These are phyloP conservation scores for Ondatra zibethicus DNA, from an alignment of 2,113 vertebrate species.

Conservation along the genomic window DNA sequence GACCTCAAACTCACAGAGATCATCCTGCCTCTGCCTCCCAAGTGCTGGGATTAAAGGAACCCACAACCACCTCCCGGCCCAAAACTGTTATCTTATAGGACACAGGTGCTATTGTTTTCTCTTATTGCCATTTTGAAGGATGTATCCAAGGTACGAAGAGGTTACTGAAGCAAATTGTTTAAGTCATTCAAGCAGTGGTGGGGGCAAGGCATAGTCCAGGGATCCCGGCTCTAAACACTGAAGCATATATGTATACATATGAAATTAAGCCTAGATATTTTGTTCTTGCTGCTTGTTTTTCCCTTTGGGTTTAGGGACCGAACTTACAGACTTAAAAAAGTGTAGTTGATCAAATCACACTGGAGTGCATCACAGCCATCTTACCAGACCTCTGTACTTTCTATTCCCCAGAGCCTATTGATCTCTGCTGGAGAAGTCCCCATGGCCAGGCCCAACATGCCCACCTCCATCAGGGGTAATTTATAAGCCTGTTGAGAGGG, in stretches of 20 bases:
- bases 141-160: not conserved
- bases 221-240: not conserved
- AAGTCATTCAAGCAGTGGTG: not conserved
- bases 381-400: conserved; percentile 50
- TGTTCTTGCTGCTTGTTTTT: not conserved
- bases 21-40: no score
- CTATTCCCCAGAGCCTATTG: conserved; percentile 75
- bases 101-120: not conserved
- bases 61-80: no score
- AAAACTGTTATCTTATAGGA: not conserved
- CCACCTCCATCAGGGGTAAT: conserved; percentile 81
- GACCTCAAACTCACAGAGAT: no score
- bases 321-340: conserved; percentile 1
- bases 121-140: conserved; percentile 8
- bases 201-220: not conserved
- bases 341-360: not conserved
- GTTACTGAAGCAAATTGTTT: not conserved
- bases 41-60: no score
- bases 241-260: not conserved
- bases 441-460: conserved; percentile 66
- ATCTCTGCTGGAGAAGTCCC: conserved; percentile 79
- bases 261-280: not conserved
- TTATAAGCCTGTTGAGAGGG: conserved; percentile 78
- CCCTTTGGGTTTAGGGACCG: not conserved
- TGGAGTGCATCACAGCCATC: not conserved